phyloP scores from a whole-genome alignment of 2,113 vertebrate species.

The Bagarius yarrelli region DNA sequence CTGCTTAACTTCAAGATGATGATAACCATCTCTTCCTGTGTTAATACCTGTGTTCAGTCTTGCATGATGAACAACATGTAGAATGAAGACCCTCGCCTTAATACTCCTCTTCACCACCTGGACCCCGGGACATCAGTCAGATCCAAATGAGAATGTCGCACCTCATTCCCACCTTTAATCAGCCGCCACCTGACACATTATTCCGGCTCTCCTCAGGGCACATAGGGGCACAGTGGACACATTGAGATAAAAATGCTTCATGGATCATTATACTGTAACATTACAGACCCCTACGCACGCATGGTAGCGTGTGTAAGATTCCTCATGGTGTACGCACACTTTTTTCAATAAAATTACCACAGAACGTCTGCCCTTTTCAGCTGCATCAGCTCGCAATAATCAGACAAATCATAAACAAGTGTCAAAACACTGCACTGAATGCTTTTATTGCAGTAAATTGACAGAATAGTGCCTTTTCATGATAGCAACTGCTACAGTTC shows the following conservation, averaged over 20 bases:
- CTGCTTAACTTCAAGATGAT: not conserved
- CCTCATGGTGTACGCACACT: not conserved
- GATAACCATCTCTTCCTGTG: not conserved
- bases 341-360: not conserved
- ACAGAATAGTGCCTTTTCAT: conserved; percentile 67
- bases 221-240: not conserved
- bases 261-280: not conserved
- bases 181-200: conserved; percentile 16
- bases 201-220: conserved; percentile 6
- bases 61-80: not conserved
- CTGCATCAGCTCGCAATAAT: not conserved
- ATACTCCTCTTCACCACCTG: conserved; percentile 4
- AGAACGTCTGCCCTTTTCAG: not conserved
- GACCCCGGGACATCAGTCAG: conserved; percentile 24
- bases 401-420: conserved; percentile 42
- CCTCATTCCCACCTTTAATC: conserved; percentile 19
- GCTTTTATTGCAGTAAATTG: conserved; percentile 69
- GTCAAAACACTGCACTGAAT: conserved; percentile 52
- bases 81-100: conserved; percentile 12
- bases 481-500: conserved; percentile 65
- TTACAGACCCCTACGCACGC: not conserved
- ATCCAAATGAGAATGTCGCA: conserved; percentile 27
- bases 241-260: conserved; percentile 18
- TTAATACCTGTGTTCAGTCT: conserved; percentile 5
- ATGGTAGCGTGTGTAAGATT: not conserved